These are phyloP conservation scores for Cyclophora albipunctata DNA, from an alignment of 2,888 invertebrate genomes.

Conservation along the genomic window DNA sequence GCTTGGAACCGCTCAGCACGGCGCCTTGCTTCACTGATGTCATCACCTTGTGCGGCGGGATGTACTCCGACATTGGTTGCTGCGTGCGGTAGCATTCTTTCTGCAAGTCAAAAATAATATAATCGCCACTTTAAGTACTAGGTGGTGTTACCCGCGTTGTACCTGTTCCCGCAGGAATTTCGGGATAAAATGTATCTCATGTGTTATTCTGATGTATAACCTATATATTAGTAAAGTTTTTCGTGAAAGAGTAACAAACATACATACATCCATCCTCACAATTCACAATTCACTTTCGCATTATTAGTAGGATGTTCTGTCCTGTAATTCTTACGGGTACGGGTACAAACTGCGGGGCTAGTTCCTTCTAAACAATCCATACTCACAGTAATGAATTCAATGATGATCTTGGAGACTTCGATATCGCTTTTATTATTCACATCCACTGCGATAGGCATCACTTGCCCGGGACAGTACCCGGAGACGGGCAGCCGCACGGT, in stretches of 20 bases:
- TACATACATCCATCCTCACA: too few species aligned
- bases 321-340: neutral
- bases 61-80: constrained; percentile 36
- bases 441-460: constrained; percentile 33
- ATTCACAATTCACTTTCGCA: too few species aligned
- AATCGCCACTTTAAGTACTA: too few species aligned
- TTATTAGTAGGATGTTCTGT: too few species aligned
- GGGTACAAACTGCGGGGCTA: neutral
- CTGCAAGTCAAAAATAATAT: constrained; percentile 19
- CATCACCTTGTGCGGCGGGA: constrained; percentile 32
- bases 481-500: constrained; percentile 31
- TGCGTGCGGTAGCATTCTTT: constrained; percentile 38
- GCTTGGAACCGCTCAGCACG: constrained; percentile 27
- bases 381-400: constrained; percentile 41
- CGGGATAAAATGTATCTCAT: too few species aligned
- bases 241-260: too few species aligned
- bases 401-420: constrained; percentile 40
- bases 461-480: constrained; percentile 48
- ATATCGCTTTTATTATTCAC: constrained; percentile 33
- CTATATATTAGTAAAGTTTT: too few species aligned
- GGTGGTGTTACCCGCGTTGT: too few species aligned
- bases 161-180: too few species aligned
- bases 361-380: neutral
- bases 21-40: constrained; percentile 27
- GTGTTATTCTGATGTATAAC: too few species aligned